Conservation (phyloP, 2,888 invertebrate genomes). For the Fragum fragum region DNA sequence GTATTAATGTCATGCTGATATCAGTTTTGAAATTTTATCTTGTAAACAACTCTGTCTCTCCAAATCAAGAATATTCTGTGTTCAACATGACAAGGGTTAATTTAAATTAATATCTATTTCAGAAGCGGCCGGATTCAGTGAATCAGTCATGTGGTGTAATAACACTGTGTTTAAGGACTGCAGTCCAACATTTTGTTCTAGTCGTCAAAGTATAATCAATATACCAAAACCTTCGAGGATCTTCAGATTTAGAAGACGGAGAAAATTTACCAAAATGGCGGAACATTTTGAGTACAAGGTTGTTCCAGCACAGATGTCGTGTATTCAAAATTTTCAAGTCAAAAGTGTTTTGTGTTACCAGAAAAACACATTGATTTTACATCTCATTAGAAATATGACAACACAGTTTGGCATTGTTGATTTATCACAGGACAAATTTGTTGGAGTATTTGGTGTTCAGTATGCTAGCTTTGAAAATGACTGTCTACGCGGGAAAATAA, state of each 20-base stretch:
- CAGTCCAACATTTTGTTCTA: conserved; percentile 86
- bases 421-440: conserved; percentile 84
- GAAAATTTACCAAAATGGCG: conserved; percentile 86
- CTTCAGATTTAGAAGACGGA: conserved; percentile 85
- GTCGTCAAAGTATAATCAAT: conserved; percentile 85
- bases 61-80: no score
- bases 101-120: conserved; percentile 56
- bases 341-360: conserved; percentile 85
- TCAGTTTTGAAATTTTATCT: no score
- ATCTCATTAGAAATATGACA: conserved; percentile 84
- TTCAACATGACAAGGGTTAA: neutral
- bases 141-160: conserved; percentile 84
- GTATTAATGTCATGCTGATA: no score
- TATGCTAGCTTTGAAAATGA: conserved; percentile 84
- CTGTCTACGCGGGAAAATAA: conserved; percentile 83
- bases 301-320: conserved; percentile 86
- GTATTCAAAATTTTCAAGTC: conserved; percentile 86
- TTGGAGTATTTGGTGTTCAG: conserved; percentile 86
- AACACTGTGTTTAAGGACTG: conserved; percentile 86
- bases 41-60: no score
- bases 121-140: conserved; percentile 85
- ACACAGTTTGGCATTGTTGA: conserved; percentile 86
- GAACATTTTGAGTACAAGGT: conserved; percentile 87
- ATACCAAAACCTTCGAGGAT: conserved; percentile 84
- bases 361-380: conserved; percentile 84